phyloP scores from a whole-genome alignment of 2,113 vertebrate species.

The Mionectes macconnelli region DNA sequence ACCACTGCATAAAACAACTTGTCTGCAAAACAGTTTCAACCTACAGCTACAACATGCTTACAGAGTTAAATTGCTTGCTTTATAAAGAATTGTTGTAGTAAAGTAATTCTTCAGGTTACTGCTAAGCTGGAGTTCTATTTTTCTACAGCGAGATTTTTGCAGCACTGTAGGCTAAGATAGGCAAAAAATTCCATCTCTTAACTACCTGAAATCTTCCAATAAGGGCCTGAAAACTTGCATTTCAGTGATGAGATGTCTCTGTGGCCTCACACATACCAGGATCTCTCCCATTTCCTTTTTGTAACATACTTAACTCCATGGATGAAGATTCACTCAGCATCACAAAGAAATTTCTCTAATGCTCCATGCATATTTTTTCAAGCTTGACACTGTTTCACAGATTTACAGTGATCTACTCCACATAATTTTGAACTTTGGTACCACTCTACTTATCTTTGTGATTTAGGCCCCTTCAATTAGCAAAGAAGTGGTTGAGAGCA shows the following conservation, averaged over 20 bases:
- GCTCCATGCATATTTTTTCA: background rate
- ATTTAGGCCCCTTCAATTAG: background rate
- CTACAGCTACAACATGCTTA: fast-evolving
- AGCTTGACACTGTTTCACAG: background rate
- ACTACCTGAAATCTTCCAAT: background rate
- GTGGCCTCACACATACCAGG: background rate
- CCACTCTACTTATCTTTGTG: background rate
- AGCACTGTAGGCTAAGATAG: fast-evolving
- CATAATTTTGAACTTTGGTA: background rate
- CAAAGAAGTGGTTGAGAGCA: background rate
- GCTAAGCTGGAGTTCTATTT: background rate
- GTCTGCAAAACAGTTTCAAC: background rate
- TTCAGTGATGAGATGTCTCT: background rate
- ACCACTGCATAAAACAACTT: background rate
- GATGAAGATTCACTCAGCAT: background rate
- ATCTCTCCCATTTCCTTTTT: background rate
- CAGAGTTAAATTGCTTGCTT: background rate
- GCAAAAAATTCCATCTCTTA: background rate
- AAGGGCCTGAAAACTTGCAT: background rate
- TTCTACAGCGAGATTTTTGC: background rate
- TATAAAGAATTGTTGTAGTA: background rate
- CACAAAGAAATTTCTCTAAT: background rate
- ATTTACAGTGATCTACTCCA: background rate
- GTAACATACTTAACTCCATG: background rate
- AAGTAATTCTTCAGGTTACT: background rate